Evolutionary conservation across 2,888 invertebrate genomes (phyloP), one percentile per base, ranked within the genome.

Genomic region (Cephus pygmeus): DNA sequence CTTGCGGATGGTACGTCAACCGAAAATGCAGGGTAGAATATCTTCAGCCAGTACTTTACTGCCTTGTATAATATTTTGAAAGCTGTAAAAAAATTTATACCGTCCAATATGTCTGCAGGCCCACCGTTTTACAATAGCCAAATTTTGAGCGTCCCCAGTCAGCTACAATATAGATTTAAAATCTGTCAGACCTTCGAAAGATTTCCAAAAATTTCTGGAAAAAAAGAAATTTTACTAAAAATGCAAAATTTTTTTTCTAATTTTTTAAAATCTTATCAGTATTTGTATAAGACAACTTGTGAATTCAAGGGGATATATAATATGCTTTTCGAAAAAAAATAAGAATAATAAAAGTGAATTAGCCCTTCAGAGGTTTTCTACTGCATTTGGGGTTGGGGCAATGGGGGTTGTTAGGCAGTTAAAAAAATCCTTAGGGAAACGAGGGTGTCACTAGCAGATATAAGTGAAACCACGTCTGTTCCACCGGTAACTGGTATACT

Each of bases 81-180:
- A 73, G 31, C 11, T 73, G 35, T 77, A 77, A 79, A 80, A 76
- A 76, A 83, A 83, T 85, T 85, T 56, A 56, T 56, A 56, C 40
- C 40, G 9, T 56, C 40, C 23, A 56, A 23, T 56, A 56, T 15
- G 40, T 56, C 23, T 23, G 40, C 40, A 23, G 40, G 40, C 23
- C 23, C 40, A 23, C 15, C 23, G 40, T 56, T 56, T 56, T 56
- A 56, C 40, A 56, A 15, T 23, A 56, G 40, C 40, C 40, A 56
- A 56, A 56, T 23, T 56, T 56, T 23, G 40, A 23, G 40, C 40
- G 40, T 23, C 40, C 40, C 40, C 23, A 56, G 23, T 56, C 23
- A 9, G 23, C 23, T 23, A 23, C 23, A 40, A 15, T 40, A 15
- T 15, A 56, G 23, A 9, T 56, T 56, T 56, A 6, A 56, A 56